Evolutionary conservation across 2,888 invertebrate species (phyloP).

Genomic region (Andrena praecox): DNA sequence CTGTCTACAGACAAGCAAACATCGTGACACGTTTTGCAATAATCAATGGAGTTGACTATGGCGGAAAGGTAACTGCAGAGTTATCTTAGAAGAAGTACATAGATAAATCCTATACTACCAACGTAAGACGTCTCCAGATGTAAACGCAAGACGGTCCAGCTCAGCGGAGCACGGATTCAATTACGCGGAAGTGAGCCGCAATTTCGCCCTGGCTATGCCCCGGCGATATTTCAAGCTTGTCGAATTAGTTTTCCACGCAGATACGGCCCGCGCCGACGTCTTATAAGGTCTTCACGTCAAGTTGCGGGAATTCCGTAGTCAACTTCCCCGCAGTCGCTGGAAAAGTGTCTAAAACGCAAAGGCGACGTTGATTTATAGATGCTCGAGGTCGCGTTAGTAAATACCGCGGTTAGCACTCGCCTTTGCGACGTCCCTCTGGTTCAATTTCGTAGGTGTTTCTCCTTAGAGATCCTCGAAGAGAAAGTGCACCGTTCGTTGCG

Average conservation of each 20-base stretch:
- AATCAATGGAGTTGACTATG: neutral
- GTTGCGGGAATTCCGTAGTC: slow-evolving; percentile 6
- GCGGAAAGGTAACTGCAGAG: neutral
- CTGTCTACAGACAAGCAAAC: no score
- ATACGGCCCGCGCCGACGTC: slow-evolving; percentile 2
- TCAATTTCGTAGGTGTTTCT: neutral
- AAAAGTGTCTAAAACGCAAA: slow-evolving; percentile 18
- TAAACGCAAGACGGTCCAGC: slow-evolving; percentile 3
- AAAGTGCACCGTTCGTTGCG: neutral
- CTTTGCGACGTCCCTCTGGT: neutral
- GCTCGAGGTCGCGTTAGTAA: neutral
- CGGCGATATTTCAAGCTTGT: slow-evolving; percentile 45
- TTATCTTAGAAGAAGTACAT: neutral
- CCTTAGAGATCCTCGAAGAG: no score
- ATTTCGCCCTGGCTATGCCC: slow-evolving; percentile 14
- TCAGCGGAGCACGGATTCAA: slow-evolving; percentile 39
- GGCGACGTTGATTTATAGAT: slow-evolving; percentile 28
- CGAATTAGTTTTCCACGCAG: slow-evolving; percentile 44
- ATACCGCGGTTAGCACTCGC: neutral
- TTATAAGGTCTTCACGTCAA: slow-evolving; percentile 2
- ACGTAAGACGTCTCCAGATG: neutral
- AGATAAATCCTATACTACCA: neutral
- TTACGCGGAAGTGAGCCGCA: slow-evolving; percentile 32
- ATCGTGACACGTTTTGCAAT: neutral
- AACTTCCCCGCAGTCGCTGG: neutral